Percentiles rank a stretch among this genome's conserved stretches.
Evolutionary conservation across 92 coral and sea anemone species (phyloP).

Genomic region (Palythoa caribaeorum): DNA sequence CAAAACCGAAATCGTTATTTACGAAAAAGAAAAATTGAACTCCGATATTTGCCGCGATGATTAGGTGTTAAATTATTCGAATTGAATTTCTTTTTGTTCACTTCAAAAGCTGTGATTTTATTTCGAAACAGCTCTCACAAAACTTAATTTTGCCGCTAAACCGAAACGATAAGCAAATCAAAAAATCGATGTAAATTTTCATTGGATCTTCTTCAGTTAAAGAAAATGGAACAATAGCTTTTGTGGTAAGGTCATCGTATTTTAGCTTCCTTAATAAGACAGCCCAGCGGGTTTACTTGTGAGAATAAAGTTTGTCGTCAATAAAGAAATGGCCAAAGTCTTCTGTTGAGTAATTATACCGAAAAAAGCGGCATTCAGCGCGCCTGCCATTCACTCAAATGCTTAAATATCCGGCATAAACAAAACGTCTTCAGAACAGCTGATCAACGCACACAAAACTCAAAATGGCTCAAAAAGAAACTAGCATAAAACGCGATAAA

Average conservation of each 20-base stretch:
- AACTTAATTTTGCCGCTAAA: constrained; percentile 16
- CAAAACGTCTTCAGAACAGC: constrained; percentile 43
- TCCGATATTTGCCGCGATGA: constrained; percentile 1
- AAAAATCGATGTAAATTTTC: constrained; percentile 9
- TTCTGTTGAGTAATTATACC: constrained; percentile 18
- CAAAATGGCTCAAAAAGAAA: constrained; percentile 18
- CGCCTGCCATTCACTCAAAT: constrained; percentile 23
- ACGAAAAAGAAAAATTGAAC: constrained; percentile 20
- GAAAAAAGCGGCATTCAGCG: background rate
- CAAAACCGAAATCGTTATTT: background rate
- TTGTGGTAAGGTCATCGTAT: constrained; percentile 17
- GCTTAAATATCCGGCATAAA: constrained; percentile 71
- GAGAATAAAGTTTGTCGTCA: constrained; percentile 44
- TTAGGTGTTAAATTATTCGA: constrained; percentile 8
- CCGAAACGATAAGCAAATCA: background rate
- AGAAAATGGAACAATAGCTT: constrained; percentile 35
- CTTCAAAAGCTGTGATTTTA: background rate
- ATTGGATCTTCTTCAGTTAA: constrained; percentile 8
- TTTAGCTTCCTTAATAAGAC: constrained; percentile 18
- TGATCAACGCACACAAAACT: constrained; percentile 51
- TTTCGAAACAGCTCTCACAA: background rate
- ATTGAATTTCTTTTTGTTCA: constrained; percentile 18
- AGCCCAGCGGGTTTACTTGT: constrained; percentile 41
- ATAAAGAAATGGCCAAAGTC: constrained; percentile 32
- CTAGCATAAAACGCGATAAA: constrained; percentile 7